Conservation (phyloP, 1,140 invertebrate species). For the Drosophila pruinosa region DNA sequence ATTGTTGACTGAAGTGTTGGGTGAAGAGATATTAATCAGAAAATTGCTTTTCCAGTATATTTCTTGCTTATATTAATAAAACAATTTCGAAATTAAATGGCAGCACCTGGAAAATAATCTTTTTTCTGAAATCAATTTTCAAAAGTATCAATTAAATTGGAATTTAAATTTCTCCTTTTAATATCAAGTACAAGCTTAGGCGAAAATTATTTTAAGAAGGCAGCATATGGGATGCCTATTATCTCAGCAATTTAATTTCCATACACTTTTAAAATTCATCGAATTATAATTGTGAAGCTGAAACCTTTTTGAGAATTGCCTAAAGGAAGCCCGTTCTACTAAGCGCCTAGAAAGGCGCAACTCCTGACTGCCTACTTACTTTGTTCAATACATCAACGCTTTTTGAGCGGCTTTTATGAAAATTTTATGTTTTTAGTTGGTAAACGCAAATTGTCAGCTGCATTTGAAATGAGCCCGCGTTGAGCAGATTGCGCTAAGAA, state of each 20-base stretch:
- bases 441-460: slow-evolving; percentile 52
- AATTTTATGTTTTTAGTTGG: slow-evolving; percentile 42
- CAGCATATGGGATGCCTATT: background rate
- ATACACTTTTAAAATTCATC: background rate
- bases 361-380: background rate
- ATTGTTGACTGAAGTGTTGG: background rate
- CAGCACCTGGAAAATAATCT: background rate
- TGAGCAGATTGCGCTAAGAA: slow-evolving; percentile 18
- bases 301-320: background rate
- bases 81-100: background rate
- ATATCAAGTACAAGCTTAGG: too few species aligned
- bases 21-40: background rate
- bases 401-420: slow-evolving; percentile 45
- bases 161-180: background rate
- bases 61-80: background rate
- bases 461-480: slow-evolving; percentile 50
- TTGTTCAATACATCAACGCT: slow-evolving; percentile 46
- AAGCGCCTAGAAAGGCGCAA: slow-evolving; percentile 27
- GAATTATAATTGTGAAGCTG: background rate
- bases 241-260: background rate
- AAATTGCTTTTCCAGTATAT: background rate
- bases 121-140: background rate
- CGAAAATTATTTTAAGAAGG: background rate
- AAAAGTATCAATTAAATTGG: background rate
- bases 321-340: background rate